Conservation (phyloP, 2,797 vertebrate species). For the Anomalospiza imberbis region DNA sequence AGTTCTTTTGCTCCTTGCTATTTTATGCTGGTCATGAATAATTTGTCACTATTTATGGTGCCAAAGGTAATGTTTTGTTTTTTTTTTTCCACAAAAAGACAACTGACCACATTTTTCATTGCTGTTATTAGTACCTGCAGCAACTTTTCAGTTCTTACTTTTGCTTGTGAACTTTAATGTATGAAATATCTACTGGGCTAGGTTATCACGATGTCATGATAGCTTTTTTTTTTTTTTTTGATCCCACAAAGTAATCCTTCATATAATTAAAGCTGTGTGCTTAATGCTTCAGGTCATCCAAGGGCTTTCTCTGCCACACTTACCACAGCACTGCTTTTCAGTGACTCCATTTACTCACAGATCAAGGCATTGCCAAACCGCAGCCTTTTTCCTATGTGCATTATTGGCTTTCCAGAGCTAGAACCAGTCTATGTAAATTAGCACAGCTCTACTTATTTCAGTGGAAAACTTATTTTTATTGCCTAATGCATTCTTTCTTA, state of each 20-base stretch:
- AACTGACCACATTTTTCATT: not conserved
- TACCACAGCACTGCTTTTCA: not conserved
- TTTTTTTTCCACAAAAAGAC: not conserved
- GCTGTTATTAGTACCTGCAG: not conserved
- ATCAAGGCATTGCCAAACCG: not conserved
- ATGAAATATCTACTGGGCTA: not conserved
- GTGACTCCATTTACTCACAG: not conserved
- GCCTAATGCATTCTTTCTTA: not conserved
- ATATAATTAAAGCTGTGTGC: not conserved
- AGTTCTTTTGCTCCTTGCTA: not conserved
- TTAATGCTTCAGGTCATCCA: not conserved
- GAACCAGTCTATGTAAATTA: not conserved
- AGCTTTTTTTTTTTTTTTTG: not conserved
- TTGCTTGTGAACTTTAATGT: not conserved
- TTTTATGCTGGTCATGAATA: conserved; percentile 11
- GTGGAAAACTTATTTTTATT: not conserved
- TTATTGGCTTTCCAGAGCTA: not conserved
- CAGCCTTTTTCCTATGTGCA: not conserved
- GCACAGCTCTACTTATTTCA: not conserved
- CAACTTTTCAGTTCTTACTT: not conserved
- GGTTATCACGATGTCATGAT: not conserved
- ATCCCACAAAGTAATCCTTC: not conserved
- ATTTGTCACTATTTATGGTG: not conserved
- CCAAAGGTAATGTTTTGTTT: not conserved
- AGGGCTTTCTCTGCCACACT: not conserved